Evolutionary conservation across 2,797 vertebrate species (phyloP), one percentile per base, ranked within the genome.

Genomic region (Dipus sagitta): DNA sequence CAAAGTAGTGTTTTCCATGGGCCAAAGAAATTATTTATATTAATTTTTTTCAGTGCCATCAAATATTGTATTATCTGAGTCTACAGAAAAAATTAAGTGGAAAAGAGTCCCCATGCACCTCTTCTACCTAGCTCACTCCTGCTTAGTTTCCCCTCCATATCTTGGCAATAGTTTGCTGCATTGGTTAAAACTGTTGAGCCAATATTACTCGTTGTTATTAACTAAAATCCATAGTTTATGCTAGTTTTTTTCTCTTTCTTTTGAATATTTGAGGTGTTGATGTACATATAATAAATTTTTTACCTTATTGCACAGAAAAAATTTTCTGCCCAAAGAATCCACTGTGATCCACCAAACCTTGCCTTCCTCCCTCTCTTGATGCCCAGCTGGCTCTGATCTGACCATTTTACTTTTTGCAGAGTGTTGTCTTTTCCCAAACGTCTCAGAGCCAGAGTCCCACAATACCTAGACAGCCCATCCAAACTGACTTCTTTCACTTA

Each of bases 1-100:
- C 77, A 81, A 80, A 76, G 64, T 21, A 92, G 76, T 78, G 47
- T 42, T 71, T 79, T n/a, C 6, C 47, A 68, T 17, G 67, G 62
- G 26, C 58, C 70, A 64, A 88, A 92, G 86, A 87, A 96, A 92
- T 10, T 64, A 15, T 84, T 8, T 68, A 3, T 34, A 58, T 81
- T 26, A 3, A 24, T 4, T 1, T 64, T 84, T 84, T 89, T 85
- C 71, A 77, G 68, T 65, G 70, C 77, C 74, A 76, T 78, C 68
- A 2, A 62, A 10, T 75, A n/a, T 62, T 92, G 80, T 67, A 8
- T 72, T 47, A 47, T 79, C 32, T 86, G 62, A 23, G 24, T 71
- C 88, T 80, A 86, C 17, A 54, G 54, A 71, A 90, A 90, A 58
- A 80, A 18, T n/a, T 68, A n/a, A 89, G 20, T 15, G 8, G n/a